Percentiles rank a stretch among this genome's conserved stretches.
Conservation (phyloP, 1,140 invertebrate genomes). For the Bombus confusus region DNA sequence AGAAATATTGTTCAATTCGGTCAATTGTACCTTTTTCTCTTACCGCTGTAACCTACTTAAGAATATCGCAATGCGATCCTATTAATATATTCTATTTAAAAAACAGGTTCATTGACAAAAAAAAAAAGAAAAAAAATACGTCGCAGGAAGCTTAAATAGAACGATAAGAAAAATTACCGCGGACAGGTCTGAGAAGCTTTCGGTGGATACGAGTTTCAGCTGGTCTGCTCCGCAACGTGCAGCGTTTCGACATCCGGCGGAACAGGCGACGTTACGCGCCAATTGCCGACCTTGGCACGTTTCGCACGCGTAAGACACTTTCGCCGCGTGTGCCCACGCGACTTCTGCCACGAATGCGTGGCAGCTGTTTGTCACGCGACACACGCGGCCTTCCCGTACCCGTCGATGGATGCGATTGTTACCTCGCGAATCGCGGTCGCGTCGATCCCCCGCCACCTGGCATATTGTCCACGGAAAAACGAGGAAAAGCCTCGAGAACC, state of each 20-base stretch:
- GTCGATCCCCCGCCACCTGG: neutral
- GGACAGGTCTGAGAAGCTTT: neutral
- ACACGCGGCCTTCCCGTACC: neutral
- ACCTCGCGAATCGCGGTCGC: neutral
- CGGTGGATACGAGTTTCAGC: neutral
- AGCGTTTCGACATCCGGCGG: constrained; percentile 18
- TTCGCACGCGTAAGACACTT: constrained; percentile 40
- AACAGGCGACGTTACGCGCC: neutral
- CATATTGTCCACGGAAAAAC: too few relatives aligned
- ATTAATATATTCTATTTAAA: too few relatives aligned
- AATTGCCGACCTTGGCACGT: constrained; percentile 53
- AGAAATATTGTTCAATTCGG: too few relatives aligned
- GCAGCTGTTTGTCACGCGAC: constrained; percentile 8
- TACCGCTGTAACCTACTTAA: too few relatives aligned
- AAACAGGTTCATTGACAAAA: too few relatives aligned
- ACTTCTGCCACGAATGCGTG: neutral
- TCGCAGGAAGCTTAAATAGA: too few relatives aligned
- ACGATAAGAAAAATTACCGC: too few relatives aligned
- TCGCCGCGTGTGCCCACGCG: constrained; percentile 33
- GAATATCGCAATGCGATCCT: too few relatives aligned
- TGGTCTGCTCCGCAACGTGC: neutral
- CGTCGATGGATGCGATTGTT: constrained; percentile 12
- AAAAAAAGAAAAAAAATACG: too few relatives aligned
- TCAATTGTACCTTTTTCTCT: too few relatives aligned
- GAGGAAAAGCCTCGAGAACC: too few relatives aligned